Base-by-base conservation (phyloP, 2,797 vertebrate species). In the Sitta carolinensis region DNA sequence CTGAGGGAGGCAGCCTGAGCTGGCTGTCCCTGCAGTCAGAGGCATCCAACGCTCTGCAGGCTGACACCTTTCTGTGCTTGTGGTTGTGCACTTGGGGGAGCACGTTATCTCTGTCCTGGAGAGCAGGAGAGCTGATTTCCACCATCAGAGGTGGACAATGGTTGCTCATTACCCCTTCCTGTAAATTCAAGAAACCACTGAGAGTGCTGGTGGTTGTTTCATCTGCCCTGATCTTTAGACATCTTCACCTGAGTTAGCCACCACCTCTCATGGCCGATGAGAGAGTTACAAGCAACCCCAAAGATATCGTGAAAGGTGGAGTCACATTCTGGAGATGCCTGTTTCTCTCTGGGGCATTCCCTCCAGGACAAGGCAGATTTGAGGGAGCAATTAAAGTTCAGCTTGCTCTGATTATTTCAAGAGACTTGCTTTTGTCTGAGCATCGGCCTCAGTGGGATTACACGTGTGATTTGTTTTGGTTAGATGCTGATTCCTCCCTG, bases 81-180 rank as follows among this genome's bases (percentile, higher is more conserved):
- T 11, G 8, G 16, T 1, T 20, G 36, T 16, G 5, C 16, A 6
- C 19, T 38, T 7, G 3, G 26, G 34, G 36, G 13, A 19, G 48
- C 14, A 3, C 0, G 0, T 34, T 2, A 0, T 14, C 25, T 43
- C 47, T 3, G 13, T 6, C 5, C 57, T 10, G 16, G 29, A 9
- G 15, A 89, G 55, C 36, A 7, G 20, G 64, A 51, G 59, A n/a
- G 10, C 40, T 26, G 21, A 7, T 11, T 64, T 45, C 38, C n/a
- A 22, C n/a, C 32, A 2, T 27, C 45, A 1, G 3, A 29, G 48
- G 1, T 12, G 25, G 32, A 30, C 63, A 25, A 2, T 9, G 16
- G 23, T 34, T 61, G 50, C 12, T 72, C 27, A 14, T 52, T 59
- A 13, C 17, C 12, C 22, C 40, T 27, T 63, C 17, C 64, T 47